A percentile compares a stretch with the other conserved stretches of the same genome.
Conservation (phyloP, 2,113 vertebrate species). For the Ciconia maguari region DNA sequence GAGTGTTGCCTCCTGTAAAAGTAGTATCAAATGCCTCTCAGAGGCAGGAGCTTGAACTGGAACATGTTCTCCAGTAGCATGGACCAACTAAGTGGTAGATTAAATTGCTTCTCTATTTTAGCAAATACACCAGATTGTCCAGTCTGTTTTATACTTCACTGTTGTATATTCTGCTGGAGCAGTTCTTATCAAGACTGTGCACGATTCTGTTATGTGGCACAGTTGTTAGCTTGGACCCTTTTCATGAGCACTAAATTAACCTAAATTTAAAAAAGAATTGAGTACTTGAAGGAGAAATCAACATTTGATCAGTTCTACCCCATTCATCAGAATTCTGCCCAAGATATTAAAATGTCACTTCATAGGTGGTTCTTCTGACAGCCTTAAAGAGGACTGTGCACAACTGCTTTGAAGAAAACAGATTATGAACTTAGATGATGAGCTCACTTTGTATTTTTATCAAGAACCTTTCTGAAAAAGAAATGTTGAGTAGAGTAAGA, state of each 20-base stretch:
- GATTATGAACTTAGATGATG: slow-evolving; percentile 2
- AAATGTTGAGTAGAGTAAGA: background rate
- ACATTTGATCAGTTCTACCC: background rate
- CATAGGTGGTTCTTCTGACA: background rate
- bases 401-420: background rate
- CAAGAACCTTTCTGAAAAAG: background rate
- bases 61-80: background rate
- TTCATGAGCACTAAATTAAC: background rate
- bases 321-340: background rate
- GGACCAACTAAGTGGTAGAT: background rate
- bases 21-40: background rate
- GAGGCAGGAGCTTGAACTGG: background rate
- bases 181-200: background rate
- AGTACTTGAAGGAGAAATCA: background rate
- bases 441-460: slow-evolving; percentile 21
- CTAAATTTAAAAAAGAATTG: background rate
- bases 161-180: background rate
- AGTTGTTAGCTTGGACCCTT: background rate
- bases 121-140: background rate
- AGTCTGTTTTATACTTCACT: background rate
- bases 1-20: background rate
- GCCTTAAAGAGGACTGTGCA: background rate
- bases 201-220: background rate
- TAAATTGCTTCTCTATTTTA: background rate
- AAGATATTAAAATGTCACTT: background rate